Evolutionary conservation across 2,888 invertebrate species (phyloP).

Genomic region (Diarsia brunnea): DNA sequence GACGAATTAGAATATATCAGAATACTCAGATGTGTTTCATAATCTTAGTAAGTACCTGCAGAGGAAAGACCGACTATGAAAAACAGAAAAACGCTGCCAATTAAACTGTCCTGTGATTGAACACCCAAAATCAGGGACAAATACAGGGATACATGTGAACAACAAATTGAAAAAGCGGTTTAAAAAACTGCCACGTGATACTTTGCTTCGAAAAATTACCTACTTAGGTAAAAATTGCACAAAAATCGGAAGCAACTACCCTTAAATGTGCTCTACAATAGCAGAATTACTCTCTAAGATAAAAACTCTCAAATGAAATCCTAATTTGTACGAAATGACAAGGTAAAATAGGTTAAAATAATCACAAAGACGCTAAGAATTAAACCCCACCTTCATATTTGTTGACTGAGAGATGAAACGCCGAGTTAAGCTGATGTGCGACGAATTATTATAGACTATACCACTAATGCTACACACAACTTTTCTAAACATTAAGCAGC

Average conservation of each 20-base stretch:
- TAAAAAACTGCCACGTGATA: background rate
- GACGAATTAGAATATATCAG: no score
- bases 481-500: conserved; percentile 56
- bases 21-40: no score
- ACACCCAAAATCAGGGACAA: background rate
- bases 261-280: background rate
- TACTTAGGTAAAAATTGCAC: background rate
- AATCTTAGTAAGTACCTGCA: no score
- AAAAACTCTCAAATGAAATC: background rate
- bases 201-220: background rate
- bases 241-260: background rate
- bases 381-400: conserved; percentile 61
- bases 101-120: background rate
- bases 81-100: no score
- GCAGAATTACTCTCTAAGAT: background rate
- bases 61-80: no score
- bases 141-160: background rate
- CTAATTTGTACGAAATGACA: background rate
- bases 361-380: background rate
- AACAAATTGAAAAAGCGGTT: background rate
- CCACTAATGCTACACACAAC: conserved; percentile 24
- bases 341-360: background rate
- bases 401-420: conserved; percentile 25
- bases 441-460: conserved; percentile 17
- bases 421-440: background rate